phyloP scores from a whole-genome alignment of 1,140 invertebrate genomes.

The Ips typographus region DNA sequence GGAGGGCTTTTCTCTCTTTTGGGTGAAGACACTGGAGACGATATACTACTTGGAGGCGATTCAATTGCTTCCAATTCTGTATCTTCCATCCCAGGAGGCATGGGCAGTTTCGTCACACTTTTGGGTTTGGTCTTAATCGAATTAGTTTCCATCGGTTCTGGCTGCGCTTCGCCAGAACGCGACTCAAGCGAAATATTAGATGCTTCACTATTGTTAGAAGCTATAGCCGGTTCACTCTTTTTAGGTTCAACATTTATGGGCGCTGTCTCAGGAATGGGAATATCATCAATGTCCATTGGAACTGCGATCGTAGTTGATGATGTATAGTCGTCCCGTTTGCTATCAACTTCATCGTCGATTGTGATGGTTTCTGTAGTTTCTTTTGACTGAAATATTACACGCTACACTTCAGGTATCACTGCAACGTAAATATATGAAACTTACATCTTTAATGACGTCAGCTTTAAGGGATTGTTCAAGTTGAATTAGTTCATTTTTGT shows the following conservation, averaged over 20 bases:
- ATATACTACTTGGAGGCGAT: slow-evolving; percentile 63
- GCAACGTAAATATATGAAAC: neutral
- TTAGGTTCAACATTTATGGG: slow-evolving; percentile 1
- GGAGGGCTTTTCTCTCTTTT: slow-evolving; percentile 56
- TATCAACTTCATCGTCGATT: slow-evolving; percentile 39
- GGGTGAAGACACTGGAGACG: slow-evolving; percentile 58
- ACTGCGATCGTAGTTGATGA: slow-evolving; percentile 17
- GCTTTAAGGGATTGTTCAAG: slow-evolving; percentile 63
- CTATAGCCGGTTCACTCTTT: too few species aligned
- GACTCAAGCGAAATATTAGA: too few species aligned
- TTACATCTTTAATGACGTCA: slow-evolving; percentile 8
- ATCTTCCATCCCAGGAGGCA: slow-evolving; percentile 82
- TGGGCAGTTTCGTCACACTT: slow-evolving; percentile 71
- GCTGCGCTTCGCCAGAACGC: neutral
- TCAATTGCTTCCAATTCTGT: slow-evolving; percentile 72
- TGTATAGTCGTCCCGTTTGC: slow-evolving; percentile 10
- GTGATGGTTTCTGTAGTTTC: slow-evolving; percentile 22
- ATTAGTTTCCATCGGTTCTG: neutral
- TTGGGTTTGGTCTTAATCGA: slow-evolving; percentile 56
- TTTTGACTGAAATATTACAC: neutral
- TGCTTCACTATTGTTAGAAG: too few species aligned
- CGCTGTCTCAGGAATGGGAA: slow-evolving; percentile 39
- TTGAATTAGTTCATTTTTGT: slow-evolving; percentile 72
- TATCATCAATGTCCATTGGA: slow-evolving; percentile 50
- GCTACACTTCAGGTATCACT: neutral